These are phyloP conservation scores for Ostrea edulis DNA, from an alignment of 1,140 invertebrate genomes.

Conservation along the genomic window DNA sequence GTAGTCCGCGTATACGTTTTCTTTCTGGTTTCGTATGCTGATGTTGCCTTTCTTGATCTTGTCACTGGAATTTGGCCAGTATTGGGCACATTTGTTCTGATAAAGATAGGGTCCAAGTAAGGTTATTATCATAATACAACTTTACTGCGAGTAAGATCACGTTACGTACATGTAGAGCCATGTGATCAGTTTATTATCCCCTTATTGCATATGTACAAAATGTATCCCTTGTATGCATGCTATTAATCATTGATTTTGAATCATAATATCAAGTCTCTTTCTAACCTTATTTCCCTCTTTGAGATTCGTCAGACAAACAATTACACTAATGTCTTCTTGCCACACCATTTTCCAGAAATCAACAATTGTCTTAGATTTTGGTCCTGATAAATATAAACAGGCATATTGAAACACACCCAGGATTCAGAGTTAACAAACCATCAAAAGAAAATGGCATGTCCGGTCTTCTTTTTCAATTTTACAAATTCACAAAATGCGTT, in stretches of 20 bases:
- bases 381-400: conserved; percentile 31
- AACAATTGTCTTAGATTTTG: conserved; percentile 44
- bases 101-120: neutral
- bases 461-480: too few species aligned
- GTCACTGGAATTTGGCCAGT: neutral
- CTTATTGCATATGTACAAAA: too few species aligned
- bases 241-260: too few species aligned
- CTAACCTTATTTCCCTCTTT: conserved; percentile 45
- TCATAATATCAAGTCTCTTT: too few species aligned
- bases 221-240: too few species aligned
- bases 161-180: too few species aligned
- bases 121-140: too few species aligned
- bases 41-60: neutral
- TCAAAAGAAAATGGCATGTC: neutral
- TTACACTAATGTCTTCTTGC: conserved; percentile 51
- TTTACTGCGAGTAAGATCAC: too few species aligned
- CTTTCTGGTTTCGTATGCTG: too few species aligned
- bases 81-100: neutral
- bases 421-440: too few species aligned
- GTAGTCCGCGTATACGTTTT: too few species aligned
- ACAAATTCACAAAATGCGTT: neutral
- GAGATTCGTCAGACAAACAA: conserved; percentile 53
- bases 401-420: neutral
- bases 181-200: too few species aligned
- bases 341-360: conserved; percentile 61